Evolutionary conservation across 2,113 vertebrate genomes (phyloP).

Genomic region (Aegotheles bennettii): DNA sequence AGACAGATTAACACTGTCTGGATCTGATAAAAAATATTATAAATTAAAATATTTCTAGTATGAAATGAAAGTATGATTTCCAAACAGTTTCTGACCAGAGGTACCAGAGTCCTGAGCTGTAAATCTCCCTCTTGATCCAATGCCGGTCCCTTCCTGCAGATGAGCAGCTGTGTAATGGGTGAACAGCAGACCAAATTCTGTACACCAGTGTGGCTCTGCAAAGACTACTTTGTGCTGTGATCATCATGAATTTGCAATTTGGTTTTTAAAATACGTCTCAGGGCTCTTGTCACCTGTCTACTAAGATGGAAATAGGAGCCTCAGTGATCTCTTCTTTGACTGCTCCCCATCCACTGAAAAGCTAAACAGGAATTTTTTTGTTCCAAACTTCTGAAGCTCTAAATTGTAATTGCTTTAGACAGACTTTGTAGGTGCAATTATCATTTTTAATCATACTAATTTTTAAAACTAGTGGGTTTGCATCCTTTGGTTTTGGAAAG

Average conservation of each 20-base stretch:
- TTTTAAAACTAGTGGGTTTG: not conserved
- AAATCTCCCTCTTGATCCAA: not conserved
- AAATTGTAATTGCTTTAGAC: not conserved
- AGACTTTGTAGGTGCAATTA: not conserved
- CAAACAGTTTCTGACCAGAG: not conserved
- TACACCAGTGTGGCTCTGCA: not conserved
- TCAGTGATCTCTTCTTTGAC: not conserved
- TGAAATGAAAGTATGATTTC: not conserved
- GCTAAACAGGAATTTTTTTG: not conserved
- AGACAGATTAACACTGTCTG: not conserved
- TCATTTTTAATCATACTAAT: not conserved
- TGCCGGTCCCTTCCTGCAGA: rapidly evolving
- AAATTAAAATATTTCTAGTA: not conserved
- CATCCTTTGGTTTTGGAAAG: not conserved
- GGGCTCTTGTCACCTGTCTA: not conserved
- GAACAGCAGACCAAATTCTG: not conserved
- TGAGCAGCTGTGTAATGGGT: not conserved
- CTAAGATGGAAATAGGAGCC: not conserved
- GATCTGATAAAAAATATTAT: not conserved
- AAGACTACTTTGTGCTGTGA: not conserved
- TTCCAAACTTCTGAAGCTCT: not conserved
- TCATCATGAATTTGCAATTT: not conserved
- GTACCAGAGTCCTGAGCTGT: not conserved
- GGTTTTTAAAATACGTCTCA: not conserved
- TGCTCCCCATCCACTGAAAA: not conserved